Conservation (phyloP, 2,888 invertebrate genomes). For the Watsonalla cultraria region DNA sequence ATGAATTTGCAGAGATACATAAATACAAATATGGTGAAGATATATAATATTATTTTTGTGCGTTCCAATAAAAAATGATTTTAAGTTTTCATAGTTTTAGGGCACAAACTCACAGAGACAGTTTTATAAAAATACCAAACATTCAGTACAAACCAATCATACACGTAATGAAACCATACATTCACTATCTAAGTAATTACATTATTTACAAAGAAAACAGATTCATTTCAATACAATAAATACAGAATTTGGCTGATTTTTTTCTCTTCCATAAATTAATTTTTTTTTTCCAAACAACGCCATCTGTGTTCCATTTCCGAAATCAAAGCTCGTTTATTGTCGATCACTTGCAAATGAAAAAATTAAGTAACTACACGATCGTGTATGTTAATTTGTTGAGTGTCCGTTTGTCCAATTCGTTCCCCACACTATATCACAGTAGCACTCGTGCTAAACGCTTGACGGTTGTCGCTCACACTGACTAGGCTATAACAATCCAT, state of each 20-base stretch:
- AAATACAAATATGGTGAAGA: not conserved
- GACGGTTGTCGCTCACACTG: slow-evolving; percentile 44
- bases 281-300: slow-evolving; percentile 15
- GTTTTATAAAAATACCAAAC: slow-evolving; percentile 9
- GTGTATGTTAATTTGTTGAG: slow-evolving; percentile 40
- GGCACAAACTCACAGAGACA: slow-evolving; percentile 1
- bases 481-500: slow-evolving; percentile 52
- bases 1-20: not conserved
- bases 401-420: slow-evolving; percentile 25
- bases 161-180: slow-evolving; percentile 37
- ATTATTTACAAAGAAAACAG: slow-evolving; percentile 63
- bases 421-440: slow-evolving; percentile 52
- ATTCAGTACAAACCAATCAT: slow-evolving; percentile 22
- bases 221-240: slow-evolving; percentile 60
- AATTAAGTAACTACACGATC: slow-evolving; percentile 49
- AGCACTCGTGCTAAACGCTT: slow-evolving; percentile 35
- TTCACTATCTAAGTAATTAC: slow-evolving; percentile 69
- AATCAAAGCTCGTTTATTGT: slow-evolving; percentile 15
- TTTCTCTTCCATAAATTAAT: slow-evolving; percentile 5
- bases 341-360: slow-evolving; percentile 18
- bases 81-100: not conserved
- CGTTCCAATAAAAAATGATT: slow-evolving; percentile 6
- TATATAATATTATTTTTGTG: not conserved
- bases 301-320: slow-evolving; percentile 3
- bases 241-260: slow-evolving; percentile 61